Conservation (phyloP, 2,888 invertebrate species). For the Drosophila nr. medialis region DNA sequence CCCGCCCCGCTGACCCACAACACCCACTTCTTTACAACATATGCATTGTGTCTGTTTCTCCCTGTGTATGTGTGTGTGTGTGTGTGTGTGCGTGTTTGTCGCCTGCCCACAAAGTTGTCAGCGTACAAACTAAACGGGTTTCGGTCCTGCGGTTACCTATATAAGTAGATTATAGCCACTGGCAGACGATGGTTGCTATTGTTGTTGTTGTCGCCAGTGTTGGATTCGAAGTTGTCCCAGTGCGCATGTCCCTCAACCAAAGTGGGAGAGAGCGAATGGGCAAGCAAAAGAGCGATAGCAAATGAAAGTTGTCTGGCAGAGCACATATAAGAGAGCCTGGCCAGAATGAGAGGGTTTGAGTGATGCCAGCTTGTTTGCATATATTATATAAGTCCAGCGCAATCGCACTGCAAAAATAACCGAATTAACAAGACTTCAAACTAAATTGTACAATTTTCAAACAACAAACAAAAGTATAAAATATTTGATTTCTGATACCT, state of each 20-base stretch:
- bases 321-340: constrained; percentile 38
- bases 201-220: constrained; percentile 29
- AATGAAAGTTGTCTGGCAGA: constrained; percentile 2
- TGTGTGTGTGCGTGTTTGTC: constrained; percentile 39
- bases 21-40: constrained; percentile 34
- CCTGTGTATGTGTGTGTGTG: neutral
- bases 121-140: constrained; percentile 67
- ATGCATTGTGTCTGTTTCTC: constrained; percentile 10
- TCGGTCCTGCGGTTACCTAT: constrained; percentile 63
- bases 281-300: constrained; percentile 15
- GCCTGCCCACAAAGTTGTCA: constrained; percentile 70
- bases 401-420: constrained; percentile 10
- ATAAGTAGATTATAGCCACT: constrained; percentile 50
- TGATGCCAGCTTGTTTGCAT: constrained; percentile 48
- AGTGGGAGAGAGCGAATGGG: constrained; percentile 4
- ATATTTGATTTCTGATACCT: neutral
- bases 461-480: neutral
- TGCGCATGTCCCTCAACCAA: constrained; percentile 38
- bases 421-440: neutral
- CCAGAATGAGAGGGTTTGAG: neutral
- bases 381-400: constrained; percentile 56
- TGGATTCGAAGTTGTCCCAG: constrained; percentile 43
- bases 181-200: constrained; percentile 24
- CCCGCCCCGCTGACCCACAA: neutral
- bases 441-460: neutral